Conservation (phyloP, 1,140 invertebrate genomes). For the Atta cephalotes region DNA sequence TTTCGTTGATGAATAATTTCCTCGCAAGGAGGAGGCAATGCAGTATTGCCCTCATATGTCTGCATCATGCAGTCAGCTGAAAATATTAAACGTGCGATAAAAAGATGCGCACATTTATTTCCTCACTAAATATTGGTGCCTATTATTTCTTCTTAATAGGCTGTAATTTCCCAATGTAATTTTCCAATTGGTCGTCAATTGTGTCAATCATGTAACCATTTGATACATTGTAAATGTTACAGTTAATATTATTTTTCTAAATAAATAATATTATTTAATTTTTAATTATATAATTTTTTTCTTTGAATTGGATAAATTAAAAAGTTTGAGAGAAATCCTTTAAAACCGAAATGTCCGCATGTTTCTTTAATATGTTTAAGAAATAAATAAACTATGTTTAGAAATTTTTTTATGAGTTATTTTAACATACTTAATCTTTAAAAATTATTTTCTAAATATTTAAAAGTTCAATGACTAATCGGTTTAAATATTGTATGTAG, state of each 20-base stretch:
- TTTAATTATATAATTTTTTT: not conserved
- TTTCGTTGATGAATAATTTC: constrained; percentile 77
- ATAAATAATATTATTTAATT: not conserved
- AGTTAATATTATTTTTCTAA: constrained; percentile 6
- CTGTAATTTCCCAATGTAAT: not conserved
- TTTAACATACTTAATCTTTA: not conserved
- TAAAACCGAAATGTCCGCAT: not conserved
- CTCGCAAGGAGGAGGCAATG: constrained; percentile 64
- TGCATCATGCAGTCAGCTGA: constrained; percentile 79
- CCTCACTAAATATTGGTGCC: not conserved
- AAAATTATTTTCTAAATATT: not conserved
- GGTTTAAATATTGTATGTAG: not conserved
- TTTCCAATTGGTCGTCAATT: not conserved
- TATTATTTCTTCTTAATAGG: not conserved
- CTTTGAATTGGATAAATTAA: not conserved
- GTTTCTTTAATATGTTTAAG: not conserved
- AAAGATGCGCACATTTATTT: constrained; percentile 10
- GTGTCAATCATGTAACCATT: not conserved
- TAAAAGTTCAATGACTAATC: not conserved
- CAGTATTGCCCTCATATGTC: constrained; percentile 65
- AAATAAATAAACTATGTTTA: not conserved
- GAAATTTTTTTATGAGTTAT: not conserved
- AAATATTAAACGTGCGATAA: constrained; percentile 48
- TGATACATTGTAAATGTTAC: not conserved
- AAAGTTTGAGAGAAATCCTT: not conserved